Percentiles rank a stretch among this genome's conserved stretches.
phyloP scores from a whole-genome alignment of 2,113 vertebrate genomes.

The Misgurnus mizolepis region DNA sequence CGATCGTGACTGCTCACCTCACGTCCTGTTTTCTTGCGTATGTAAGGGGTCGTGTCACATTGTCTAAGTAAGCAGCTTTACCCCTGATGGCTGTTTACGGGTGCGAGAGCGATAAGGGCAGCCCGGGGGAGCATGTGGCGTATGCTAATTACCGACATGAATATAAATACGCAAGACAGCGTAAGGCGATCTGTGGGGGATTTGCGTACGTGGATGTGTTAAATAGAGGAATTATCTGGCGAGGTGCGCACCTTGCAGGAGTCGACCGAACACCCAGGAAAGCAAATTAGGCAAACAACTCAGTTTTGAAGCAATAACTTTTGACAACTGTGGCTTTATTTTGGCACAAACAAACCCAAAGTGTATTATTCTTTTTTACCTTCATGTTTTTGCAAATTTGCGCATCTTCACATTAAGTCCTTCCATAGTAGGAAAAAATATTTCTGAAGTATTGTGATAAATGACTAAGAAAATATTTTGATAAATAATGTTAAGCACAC shows the following conservation, averaged over 20 bases:
- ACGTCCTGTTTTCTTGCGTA: background rate
- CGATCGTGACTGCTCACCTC: too few species aligned
- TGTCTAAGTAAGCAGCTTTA: conserved; percentile 33
- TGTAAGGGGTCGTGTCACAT: conserved; percentile 10
- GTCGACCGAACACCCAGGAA: background rate
- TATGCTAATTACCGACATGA: conserved; percentile 39
- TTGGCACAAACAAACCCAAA: background rate
- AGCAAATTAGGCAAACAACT: conserved; percentile 10
- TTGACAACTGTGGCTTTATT: background rate
- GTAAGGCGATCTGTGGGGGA: background rate
- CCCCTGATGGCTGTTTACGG: conserved; percentile 6
- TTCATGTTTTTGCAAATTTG: too few species aligned
- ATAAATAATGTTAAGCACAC: too few species aligned
- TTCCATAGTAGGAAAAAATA: too few species aligned
- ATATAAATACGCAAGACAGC: conserved; percentile 35
- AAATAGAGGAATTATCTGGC: conserved; percentile 44
- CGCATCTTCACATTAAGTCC: too few species aligned
- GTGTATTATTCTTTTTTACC: too few species aligned
- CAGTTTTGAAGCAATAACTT: background rate
- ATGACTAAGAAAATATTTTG: too few species aligned
- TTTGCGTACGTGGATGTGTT: conserved; percentile 20
- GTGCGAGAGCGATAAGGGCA: conserved; percentile 17
- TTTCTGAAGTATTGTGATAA: too few species aligned
- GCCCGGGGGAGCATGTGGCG: background rate
- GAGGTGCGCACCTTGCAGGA: background rate